A percentile compares a stretch with the other conserved stretches of the same genome.
Evolutionary conservation across 2,113 vertebrate genomes (phyloP).

Genomic region (Centropus unirufus): DNA sequence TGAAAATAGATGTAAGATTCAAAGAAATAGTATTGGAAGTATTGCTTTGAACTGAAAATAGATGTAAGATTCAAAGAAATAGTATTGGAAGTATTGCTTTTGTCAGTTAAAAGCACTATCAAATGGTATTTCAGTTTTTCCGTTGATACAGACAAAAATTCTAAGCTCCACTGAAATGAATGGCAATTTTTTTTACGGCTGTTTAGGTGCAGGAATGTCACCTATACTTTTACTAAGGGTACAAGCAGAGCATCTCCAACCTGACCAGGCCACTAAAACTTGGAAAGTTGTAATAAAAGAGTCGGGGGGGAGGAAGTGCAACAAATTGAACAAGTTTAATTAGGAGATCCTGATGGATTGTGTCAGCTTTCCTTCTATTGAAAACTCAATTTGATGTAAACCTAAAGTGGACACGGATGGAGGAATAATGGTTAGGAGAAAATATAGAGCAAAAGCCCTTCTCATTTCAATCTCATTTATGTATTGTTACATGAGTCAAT

Average conservation of each 20-base stretch:
- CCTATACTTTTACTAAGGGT: background rate
- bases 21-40: background rate
- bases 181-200: background rate
- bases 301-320: background rate
- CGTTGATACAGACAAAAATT: background rate
- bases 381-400: background rate
- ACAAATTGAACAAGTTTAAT: background rate
- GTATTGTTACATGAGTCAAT: background rate
- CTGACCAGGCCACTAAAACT: background rate
- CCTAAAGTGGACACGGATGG: background rate
- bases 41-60: background rate
- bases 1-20: background rate
- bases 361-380: background rate
- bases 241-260: background rate
- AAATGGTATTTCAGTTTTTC: background rate
- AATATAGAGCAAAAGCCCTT: conserved; percentile 6
- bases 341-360: background rate
- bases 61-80: background rate
- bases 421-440: background rate
- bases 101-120: background rate
- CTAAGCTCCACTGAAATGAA: background rate
- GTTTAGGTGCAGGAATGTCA: background rate
- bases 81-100: background rate
- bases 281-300: background rate
- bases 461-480: background rate